Conservation (phyloP, 30 jellyfish, hydroid and myxozoan species). For the Clytia hemisphaerica region DNA sequence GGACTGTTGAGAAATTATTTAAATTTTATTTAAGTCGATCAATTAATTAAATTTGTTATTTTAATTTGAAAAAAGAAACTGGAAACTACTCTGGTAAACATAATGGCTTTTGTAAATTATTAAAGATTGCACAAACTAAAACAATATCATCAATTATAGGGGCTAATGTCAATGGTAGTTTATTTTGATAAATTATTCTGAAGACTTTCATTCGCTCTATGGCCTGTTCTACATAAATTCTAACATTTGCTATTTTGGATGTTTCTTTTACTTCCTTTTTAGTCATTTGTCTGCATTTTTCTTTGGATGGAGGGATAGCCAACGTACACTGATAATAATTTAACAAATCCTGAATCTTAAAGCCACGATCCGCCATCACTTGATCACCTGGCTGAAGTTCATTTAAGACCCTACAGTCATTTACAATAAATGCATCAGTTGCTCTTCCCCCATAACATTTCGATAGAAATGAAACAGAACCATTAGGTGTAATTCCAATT, state of each 20-base stretch:
- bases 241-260: slow-evolving; percentile 37
- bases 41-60: too few species aligned
- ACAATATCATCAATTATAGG: slow-evolving; percentile 31
- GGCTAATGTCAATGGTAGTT: neutral
- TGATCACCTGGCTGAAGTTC: slow-evolving; percentile 31
- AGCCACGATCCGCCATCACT: slow-evolving; percentile 61
- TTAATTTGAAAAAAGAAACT: too few species aligned
- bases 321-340: slow-evolving; percentile 19
- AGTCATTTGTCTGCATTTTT: slow-evolving; percentile 7
- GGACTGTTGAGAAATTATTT: too few species aligned
- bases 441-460: slow-evolving; percentile 50
- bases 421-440: slow-evolving; percentile 11
- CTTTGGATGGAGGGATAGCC: slow-evolving; percentile 32
- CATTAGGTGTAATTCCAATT: slow-evolving; percentile 52
- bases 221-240: slow-evolving; percentile 49
- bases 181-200: neutral
- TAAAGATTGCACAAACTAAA: too few species aligned
- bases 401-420: slow-evolving; percentile 25
- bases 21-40: too few species aligned
- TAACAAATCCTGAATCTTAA: slow-evolving; percentile 17
- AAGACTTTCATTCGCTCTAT: slow-evolving; percentile 14
- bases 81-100: too few species aligned
- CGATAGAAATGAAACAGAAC: slow-evolving; percentile 21
- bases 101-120: too few species aligned
- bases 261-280: slow-evolving; percentile 26